These are phyloP conservation scores for Epinotia ramella DNA, from an alignment of 2,888 invertebrate species.

Conservation along the genomic window DNA sequence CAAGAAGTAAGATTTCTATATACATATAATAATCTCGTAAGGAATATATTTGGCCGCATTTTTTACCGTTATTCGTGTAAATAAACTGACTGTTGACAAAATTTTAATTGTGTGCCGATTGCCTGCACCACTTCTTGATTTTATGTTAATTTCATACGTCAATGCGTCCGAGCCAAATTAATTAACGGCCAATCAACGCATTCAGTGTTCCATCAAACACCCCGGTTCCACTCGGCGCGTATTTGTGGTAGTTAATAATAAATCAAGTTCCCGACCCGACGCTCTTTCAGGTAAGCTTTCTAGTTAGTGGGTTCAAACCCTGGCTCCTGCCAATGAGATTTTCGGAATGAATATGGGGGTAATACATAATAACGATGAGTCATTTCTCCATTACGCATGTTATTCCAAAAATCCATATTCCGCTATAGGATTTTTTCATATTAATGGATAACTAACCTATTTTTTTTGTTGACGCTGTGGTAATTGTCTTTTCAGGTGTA, in stretches of 20 bases:
- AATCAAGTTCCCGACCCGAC: slow-evolving; percentile 51
- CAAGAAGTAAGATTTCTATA: too few species aligned
- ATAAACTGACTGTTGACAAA: slow-evolving; percentile 11
- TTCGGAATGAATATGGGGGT: background rate
- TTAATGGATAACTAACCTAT: too few species aligned
- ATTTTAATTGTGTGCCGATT: slow-evolving; percentile 23
- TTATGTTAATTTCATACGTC: slow-evolving; percentile 28
- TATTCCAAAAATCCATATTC: too few species aligned
- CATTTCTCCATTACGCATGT: too few species aligned
- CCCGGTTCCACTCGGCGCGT: slow-evolving; percentile 8
- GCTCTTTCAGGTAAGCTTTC: background rate
- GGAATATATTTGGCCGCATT: too few species aligned
- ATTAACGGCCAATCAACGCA: slow-evolving; percentile 26
- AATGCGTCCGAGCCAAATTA: slow-evolving; percentile 20
- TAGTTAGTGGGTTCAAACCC: background rate
- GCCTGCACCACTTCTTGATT: slow-evolving; percentile 23
- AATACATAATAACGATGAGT: too few species aligned
- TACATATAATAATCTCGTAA: too few species aligned
- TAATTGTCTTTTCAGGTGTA: too few species aligned
- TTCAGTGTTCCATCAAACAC: slow-evolving; percentile 53
- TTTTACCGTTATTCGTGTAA: background rate
- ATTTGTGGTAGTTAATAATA: slow-evolving; percentile 57
- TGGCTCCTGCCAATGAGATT: background rate
- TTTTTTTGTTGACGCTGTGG: too few species aligned
- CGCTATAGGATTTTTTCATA: too few species aligned